Percentiles rank a stretch among this genome's conserved stretches.
phyloP scores from a whole-genome alignment of 2,888 invertebrate species.

The Brassicogethes aeneus region DNA sequence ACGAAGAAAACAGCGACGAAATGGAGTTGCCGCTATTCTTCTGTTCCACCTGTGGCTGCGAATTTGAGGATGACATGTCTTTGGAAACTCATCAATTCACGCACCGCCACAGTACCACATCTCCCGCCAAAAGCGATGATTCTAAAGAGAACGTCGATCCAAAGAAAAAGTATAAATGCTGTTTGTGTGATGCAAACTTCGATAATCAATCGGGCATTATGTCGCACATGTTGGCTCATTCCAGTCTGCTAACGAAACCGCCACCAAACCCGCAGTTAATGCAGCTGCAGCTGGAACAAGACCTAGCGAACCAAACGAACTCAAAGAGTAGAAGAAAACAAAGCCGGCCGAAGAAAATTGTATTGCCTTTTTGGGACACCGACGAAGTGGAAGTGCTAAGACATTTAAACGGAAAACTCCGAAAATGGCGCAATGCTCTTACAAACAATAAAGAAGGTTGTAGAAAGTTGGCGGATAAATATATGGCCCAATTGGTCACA shows the following conservation, averaged over 20 bases:
- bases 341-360: conserved; percentile 43
- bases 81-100: conserved; percentile 43
- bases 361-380: conserved; percentile 35
- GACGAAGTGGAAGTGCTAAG: conserved; percentile 31
- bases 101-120: conserved; percentile 41
- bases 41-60: conserved; percentile 47
- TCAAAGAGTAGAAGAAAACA: conserved; percentile 42
- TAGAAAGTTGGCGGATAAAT: conserved; percentile 33
- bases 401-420: conserved; percentile 29
- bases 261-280: conserved; percentile 29
- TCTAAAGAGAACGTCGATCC: conserved; percentile 40
- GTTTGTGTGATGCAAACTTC: conserved; percentile 41
- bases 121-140: conserved; percentile 42
- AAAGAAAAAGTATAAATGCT: conserved; percentile 39
- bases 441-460: conserved; percentile 20
- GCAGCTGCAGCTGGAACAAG: conserved; percentile 25
- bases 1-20: conserved; percentile 37
- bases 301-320: conserved; percentile 23
- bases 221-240: conserved; percentile 43
- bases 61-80: conserved; percentile 45
- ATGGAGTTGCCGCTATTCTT: conserved; percentile 42
- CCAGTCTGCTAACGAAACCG: conserved; percentile 29
- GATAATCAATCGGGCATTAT: conserved; percentile 41
- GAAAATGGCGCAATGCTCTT: conserved; percentile 26
- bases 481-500: conserved; percentile 36